Base-by-base conservation (phyloP, 2,888 invertebrate species). In the Catonia carolina region DNA sequence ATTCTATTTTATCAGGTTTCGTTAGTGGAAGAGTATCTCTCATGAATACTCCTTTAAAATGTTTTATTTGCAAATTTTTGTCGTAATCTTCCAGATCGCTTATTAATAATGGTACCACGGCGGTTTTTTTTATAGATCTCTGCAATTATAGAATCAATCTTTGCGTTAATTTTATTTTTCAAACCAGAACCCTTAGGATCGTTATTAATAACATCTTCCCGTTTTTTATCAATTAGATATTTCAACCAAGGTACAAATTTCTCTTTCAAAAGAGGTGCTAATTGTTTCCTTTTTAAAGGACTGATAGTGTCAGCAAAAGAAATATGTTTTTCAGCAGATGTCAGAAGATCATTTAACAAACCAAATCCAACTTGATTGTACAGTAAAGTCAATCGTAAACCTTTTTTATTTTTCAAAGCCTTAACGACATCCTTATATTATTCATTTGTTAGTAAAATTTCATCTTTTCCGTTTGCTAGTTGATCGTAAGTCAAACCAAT, bases 11-110 rank as follows among this genome's bases (percentile, higher is more conserved):
- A 27, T 37, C 12, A 2, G 55, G 49, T 50, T 18, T 33, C 5
- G 5, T 27, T 50, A n/a, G 2, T 10, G 55, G 36, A 12, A 55
- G 15, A 22, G 47, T 23, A 39, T 55, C 55, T 18, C 36, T 7
- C 55, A 55, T 55, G 15, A 55, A 55, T 17, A 53, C 41, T 7
- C 53, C 53, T 3, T 37, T 37, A 39, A 53, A 41, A 23, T n/a
- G 15, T 12, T 42, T 42, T 17, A 10, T 42, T 15, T 2, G 8
- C 20, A 51, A 14, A 12, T 35, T 2, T 18, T 31, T 15, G 8
- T 18, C 35, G 22, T 33, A 51, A 15, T 35, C 17, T 33, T 51
- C 35, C 12, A 51, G 17, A 51, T 51, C 51, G 14, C 2, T n/a
- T 7, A 33, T 18, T 20, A 36, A 35, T 17, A 51, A 20, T 1